Conservation (phyloP, 1,140 invertebrate genomes). For the Drosophila kikkawai region DNA sequence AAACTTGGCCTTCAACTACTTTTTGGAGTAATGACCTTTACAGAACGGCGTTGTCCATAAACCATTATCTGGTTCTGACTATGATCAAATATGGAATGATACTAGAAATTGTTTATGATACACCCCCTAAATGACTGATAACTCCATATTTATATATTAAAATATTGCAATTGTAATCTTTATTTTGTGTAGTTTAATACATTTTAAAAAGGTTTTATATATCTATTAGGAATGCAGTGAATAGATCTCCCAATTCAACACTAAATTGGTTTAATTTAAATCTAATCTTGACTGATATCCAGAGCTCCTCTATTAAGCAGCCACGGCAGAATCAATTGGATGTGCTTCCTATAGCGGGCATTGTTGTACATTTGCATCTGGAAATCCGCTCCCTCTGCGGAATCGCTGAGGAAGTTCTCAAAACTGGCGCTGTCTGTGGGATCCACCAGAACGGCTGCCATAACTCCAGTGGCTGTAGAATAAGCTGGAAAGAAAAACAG, state of each 20-base stretch:
- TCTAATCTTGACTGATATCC: neutral
- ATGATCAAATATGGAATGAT: neutral
- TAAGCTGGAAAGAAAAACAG: conserved; percentile 36
- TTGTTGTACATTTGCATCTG: conserved; percentile 11
- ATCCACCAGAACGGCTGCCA: conserved; percentile 72
- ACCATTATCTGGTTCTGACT: neutral
- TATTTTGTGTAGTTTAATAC: neutral
- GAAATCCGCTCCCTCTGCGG: conserved; percentile 51
- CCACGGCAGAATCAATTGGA: conserved; percentile 1
- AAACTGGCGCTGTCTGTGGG: conserved; percentile 62
- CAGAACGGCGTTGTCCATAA: neutral
- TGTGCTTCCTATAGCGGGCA: conserved; percentile 3
- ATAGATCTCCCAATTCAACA: neutral
- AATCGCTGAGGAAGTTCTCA: conserved; percentile 63
- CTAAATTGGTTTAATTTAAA: neutral
- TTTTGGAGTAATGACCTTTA: neutral
- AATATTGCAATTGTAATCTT: neutral
- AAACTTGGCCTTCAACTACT: neutral
- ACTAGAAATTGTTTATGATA: neutral
- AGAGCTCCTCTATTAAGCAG: conserved; percentile 1
- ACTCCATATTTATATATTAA: neutral
- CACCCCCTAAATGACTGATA: neutral
- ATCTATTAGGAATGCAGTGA: neutral
- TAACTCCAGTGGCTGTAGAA: conserved; percentile 56
- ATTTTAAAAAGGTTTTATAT: neutral